These are phyloP conservation scores for Bubalus kerabau DNA, from an alignment of 2,113 vertebrate genomes.

Conservation along the genomic window DNA sequence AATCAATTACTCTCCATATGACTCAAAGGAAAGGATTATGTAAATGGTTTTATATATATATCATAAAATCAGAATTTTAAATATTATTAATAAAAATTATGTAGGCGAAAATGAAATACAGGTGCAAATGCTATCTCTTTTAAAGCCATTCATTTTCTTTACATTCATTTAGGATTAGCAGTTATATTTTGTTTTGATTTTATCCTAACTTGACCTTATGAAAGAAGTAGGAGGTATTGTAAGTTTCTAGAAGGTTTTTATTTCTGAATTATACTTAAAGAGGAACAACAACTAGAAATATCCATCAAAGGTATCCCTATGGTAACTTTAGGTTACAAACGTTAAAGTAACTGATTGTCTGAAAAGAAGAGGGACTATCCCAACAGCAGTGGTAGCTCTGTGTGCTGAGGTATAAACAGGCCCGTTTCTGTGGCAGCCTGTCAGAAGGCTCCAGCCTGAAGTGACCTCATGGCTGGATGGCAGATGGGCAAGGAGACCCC, in stretches of 20 bases:
- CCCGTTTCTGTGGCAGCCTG: fast-evolving
- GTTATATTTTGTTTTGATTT: not conserved
- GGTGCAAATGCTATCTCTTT: not conserved
- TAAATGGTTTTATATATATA: not conserved
- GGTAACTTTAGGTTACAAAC: not conserved
- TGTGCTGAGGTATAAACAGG: not conserved
- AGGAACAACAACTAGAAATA: not conserved
- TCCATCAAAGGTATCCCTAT: not conserved
- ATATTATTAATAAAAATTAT: not conserved
- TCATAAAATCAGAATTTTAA: not conserved
- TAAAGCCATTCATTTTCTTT: not conserved
- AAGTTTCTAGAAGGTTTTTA: not conserved
- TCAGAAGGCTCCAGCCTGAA: not conserved
- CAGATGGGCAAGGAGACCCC: not conserved
- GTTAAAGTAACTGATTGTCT: not conserved
- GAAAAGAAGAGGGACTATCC: not conserved
- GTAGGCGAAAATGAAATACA: not conserved
- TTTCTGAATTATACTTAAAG: not conserved
- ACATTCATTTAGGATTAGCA: not conserved
- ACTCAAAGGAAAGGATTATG: not conserved
- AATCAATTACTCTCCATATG: not conserved
- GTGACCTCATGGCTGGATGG: not conserved
- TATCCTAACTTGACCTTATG: not conserved
- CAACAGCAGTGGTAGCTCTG: not conserved
- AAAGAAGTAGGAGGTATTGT: not conserved